Evolutionary conservation across 2,797 vertebrate species (phyloP), one percentile per base, ranked within the genome.

Genomic region (Rhynchonycteris naso): DNA sequence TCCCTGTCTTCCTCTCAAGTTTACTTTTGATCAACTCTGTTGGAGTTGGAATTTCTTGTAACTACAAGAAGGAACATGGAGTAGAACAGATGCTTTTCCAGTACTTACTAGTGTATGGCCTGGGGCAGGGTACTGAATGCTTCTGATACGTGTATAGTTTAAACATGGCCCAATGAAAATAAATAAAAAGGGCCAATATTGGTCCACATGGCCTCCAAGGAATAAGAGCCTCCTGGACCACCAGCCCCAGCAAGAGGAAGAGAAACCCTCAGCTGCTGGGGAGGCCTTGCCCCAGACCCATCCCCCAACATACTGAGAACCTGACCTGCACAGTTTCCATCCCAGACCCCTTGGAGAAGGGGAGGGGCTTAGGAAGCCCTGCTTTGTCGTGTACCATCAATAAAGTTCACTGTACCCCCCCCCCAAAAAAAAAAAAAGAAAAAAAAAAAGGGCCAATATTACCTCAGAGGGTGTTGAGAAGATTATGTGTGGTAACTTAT

Each of bases 1-100:
- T 22, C 21, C 30, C n/a, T 33, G 24, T 33, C 15, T 0, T 15
- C 24, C 7, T 11, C 12, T 18, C 4, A 47, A 56, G 21, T 85
- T 88, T 88, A 38, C 33, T 65, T 94, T 89, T 74, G 61, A n/a
- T 93, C 66, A 68, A 5, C 47, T 82, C 75, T 82, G 0, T 59
- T 96, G 26, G 63, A 69, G 22, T 87, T 91, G 91, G 72, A 90
- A 68, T 84, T 30, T 61, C 66, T 84, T 93, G 79, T 90, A 95
- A 65, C 52, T 47, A 50, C 35, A 22, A 38, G 86, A 89, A 54
- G 35, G 13, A 80, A 38, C 50, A 35, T 33, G n/a, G 78, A 88
- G 7, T 71, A 58, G n/a, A 52, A 76, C 22, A 58, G 83, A 65
- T n/a, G 26, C 0, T 1, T 47, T 95, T 87, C 76, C 24, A 26